These are phyloP conservation scores for Paratrypauchen microcephalus DNA, from an alignment of 2,797 vertebrate genomes.

Conservation along the genomic window DNA sequence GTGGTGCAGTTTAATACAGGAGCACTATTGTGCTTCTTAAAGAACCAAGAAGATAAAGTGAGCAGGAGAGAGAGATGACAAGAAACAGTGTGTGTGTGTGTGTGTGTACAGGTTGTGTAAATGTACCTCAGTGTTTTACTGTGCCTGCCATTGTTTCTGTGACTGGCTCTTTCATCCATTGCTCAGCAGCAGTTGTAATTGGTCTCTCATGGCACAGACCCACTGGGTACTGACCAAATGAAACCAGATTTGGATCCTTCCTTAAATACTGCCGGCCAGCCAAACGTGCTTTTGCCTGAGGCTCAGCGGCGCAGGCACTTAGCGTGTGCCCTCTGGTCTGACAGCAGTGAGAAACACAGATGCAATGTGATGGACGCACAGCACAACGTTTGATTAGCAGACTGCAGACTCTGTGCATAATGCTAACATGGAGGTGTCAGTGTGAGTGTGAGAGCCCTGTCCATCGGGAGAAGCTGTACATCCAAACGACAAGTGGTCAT, in stretches of 20 bases:
- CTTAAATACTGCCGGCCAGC: conserved; percentile 62
- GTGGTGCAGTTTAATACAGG: conserved; percentile 43
- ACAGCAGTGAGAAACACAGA: conserved; percentile 23
- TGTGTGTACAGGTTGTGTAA: neutral
- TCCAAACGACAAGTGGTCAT: conserved; percentile 34
- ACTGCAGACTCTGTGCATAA: neutral
- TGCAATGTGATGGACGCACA: conserved; percentile 20
- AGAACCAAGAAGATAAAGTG: conserved; percentile 38
- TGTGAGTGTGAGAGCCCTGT: conserved; percentile 8
- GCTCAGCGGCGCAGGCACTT: conserved; percentile 51
- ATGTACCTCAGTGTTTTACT: neutral
- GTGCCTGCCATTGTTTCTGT: conserved; percentile 44
- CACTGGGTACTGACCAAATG: conserved; percentile 50
- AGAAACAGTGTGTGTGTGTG: conserved; percentile 8
- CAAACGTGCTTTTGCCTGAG: conserved; percentile 55
- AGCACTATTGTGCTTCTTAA: conserved; percentile 52
- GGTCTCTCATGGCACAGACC: conserved; percentile 65
- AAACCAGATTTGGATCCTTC: conserved; percentile 58
- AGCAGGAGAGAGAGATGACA: conserved; percentile 17
- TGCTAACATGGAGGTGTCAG: conserved; percentile 13
- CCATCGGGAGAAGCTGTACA: conserved; percentile 6
- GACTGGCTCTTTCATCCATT: conserved; percentile 47
- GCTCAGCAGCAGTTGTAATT: conserved; percentile 61
- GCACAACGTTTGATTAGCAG: conserved; percentile 19
- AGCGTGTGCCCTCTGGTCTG: conserved; percentile 39